Evolutionary conservation across 2,797 vertebrate species (phyloP).

Genomic region (Momotus momota): DNA sequence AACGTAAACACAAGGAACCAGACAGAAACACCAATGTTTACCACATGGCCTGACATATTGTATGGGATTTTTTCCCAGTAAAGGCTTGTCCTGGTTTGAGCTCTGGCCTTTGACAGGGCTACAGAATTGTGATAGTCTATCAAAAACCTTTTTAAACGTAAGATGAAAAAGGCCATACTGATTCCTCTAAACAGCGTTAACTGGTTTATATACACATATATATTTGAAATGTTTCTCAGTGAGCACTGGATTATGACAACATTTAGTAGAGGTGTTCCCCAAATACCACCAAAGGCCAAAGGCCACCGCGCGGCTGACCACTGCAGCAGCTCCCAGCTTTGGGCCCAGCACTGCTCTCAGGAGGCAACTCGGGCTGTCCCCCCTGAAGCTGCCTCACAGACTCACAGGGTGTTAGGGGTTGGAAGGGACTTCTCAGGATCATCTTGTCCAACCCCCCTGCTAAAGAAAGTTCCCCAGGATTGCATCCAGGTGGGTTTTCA

Average conservation of each 20-base stretch:
- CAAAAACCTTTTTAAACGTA: neutral
- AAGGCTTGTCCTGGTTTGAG: neutral
- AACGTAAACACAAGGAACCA: too few species aligned
- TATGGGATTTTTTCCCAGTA: too few species aligned
- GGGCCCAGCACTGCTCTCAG: neutral
- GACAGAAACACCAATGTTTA: neutral
- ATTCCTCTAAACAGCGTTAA: neutral
- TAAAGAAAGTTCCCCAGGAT: too few species aligned
- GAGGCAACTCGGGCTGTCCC: too few species aligned
- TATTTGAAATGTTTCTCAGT: neutral
- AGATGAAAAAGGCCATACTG: fast-evolving
- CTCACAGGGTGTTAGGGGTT: too few species aligned
- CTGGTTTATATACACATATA: neutral
- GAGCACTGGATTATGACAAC: neutral
- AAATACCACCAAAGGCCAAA: neutral
- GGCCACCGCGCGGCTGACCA: neutral
- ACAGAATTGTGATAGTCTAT: neutral
- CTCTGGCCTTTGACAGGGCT: neutral
- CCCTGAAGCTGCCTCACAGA: too few species aligned
- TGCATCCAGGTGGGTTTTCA: too few species aligned
- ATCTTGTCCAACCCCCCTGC: too few species aligned
- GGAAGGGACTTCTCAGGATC: too few species aligned
- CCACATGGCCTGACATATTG: fast-evolving
- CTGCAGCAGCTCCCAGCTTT: fast-evolving
- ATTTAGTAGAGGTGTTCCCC: neutral